These are phyloP conservation scores for Melanotaenia parkinsoni DNA, from an alignment of 2,797 vertebrate genomes.

Conservation along the genomic window DNA sequence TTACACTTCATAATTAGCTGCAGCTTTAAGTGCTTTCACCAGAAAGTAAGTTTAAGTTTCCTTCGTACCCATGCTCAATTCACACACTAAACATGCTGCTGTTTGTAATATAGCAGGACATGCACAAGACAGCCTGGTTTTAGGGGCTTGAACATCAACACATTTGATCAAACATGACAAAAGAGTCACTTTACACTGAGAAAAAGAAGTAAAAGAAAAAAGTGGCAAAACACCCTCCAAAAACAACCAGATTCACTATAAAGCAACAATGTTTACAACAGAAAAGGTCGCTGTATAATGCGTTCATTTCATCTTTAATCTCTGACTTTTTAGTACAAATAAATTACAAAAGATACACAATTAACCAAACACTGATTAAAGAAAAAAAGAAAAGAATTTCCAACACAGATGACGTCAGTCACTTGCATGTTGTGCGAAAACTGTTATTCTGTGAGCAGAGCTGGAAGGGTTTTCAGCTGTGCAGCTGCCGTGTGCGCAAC, in stretches of 20 bases:
- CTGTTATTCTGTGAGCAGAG: constrained; percentile 22
- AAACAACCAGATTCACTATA: constrained; percentile 22
- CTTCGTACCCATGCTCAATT: background rate
- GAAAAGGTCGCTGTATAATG: constrained; percentile 15
- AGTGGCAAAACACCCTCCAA: constrained; percentile 11
- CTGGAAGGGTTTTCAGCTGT: background rate
- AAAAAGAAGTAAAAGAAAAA: background rate
- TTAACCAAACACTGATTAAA: constrained; percentile 35
- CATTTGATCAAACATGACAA: background rate
- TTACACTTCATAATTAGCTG: background rate
- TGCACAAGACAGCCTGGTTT: constrained; percentile 1
- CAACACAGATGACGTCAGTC: constrained; percentile 29
- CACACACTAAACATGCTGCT: background rate
- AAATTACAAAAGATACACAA: constrained; percentile 74
- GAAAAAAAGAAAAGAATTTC: constrained; percentile 20
- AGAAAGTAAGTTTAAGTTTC: constrained; percentile 5
- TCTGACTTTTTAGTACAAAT: constrained; percentile 63
- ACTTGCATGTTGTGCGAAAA: constrained; percentile 17
- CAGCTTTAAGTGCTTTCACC: constrained; percentile 1
- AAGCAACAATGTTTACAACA: constrained; percentile 35
- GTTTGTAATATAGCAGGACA: background rate
- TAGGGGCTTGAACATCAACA: background rate
- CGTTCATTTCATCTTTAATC: constrained; percentile 28
- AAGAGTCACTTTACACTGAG: background rate
- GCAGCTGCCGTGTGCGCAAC: background rate